Percentiles rank a stretch among this genome's conserved stretches.
These are phyloP conservation scores for Geococcyx californianus DNA, from an alignment of 2,113 vertebrate species.

Conservation along the genomic window DNA sequence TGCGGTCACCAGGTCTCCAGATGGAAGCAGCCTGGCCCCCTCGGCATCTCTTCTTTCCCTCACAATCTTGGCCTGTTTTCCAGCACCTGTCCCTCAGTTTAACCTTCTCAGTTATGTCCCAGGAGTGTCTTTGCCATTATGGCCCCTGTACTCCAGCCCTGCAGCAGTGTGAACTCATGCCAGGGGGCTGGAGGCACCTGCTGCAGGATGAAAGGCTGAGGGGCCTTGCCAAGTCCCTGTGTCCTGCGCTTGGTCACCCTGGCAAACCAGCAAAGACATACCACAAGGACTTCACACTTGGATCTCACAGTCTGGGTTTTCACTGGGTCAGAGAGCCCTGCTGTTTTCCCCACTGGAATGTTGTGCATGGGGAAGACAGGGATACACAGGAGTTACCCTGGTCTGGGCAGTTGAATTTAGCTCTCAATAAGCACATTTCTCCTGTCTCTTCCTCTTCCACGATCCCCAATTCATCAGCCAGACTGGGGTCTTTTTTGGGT, in stretches of 20 bases:
- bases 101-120: not conserved
- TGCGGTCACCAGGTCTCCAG: not conserved
- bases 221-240: not conserved
- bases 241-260: not conserved
- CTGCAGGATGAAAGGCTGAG: not conserved
- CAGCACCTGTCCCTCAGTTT: not conserved
- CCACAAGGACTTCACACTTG: not conserved
- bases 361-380: not conserved
- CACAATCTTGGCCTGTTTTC: not conserved
- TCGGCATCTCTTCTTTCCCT: not conserved
- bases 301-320: not conserved
- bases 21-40: not conserved
- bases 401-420: not conserved
- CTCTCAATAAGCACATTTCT: not conserved
- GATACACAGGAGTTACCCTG: not conserved
- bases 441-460: not conserved
- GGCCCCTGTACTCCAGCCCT: fast-evolving
- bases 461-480: not conserved
- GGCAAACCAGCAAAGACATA: not conserved
- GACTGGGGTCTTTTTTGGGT: not conserved
- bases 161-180: not conserved
- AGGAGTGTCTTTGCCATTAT: fast-evolving
- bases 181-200: too few species aligned
- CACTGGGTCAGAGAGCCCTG: not conserved
- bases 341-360: not conserved